Percentiles rank a stretch among this genome's conserved stretches.
These are phyloP conservation scores for Rafetus swinhoei DNA, from an alignment of 2,113 vertebrate genomes.

Conservation along the genomic window DNA sequence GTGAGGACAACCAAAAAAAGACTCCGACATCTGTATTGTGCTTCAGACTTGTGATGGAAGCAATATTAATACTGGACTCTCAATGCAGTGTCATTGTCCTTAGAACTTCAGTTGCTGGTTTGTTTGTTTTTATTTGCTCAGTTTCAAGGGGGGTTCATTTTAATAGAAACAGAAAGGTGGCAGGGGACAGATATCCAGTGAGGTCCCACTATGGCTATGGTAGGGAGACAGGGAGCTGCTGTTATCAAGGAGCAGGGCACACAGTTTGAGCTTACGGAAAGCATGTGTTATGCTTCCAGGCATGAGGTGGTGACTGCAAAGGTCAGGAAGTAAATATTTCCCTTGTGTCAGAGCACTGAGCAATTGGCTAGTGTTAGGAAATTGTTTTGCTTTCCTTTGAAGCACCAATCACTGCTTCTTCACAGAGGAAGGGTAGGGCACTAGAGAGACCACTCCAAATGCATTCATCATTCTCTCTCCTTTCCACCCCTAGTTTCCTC, in stretches of 20 bases:
- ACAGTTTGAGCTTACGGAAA: not conserved
- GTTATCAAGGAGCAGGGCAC: not conserved
- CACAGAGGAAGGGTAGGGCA: rapidly evolving
- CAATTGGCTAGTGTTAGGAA: rapidly evolving
- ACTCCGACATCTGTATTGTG: rapidly evolving
- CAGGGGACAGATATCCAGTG: not conserved
- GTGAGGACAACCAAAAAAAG: constrained; percentile 50
- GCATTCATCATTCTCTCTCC: not conserved
- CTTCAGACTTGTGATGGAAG: not conserved
- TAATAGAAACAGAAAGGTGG: rapidly evolving
- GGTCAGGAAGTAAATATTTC: not conserved
- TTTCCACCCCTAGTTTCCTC: constrained; percentile 80
- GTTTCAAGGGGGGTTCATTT: not conserved
- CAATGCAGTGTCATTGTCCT: not conserved
- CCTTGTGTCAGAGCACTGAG: rapidly evolving
- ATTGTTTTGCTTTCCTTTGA: rapidly evolving
- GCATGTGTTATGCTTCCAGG: not conserved
- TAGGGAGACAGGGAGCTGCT: not conserved
- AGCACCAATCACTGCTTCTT: not conserved
- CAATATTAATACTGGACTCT: not conserved
- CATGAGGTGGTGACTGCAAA: not conserved
- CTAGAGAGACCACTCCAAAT: not conserved
- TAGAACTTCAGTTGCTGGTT: not conserved
- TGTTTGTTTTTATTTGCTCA: not conserved
- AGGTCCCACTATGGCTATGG: not conserved